Base-by-base conservation (phyloP, 2,888 invertebrate species). In the Cosmorhoe ocellata region DNA sequence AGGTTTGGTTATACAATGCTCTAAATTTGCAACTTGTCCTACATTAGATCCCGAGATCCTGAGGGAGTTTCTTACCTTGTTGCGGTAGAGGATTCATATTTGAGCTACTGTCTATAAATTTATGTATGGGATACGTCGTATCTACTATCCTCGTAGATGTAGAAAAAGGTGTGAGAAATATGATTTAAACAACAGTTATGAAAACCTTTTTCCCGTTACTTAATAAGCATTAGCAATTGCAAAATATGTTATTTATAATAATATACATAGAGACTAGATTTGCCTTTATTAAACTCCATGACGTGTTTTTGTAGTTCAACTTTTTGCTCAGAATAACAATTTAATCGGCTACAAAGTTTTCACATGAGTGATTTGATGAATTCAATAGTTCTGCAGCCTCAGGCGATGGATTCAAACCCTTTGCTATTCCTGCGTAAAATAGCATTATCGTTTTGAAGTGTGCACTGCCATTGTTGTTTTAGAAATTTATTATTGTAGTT, bases 31-130 rank as follows among this genome's bases (percentile, higher is more conserved):
- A 49, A 58, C 60, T 61, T 63, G 63, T 65, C 64, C 63, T 74
- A 77, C 74, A 77, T 79, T 77, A 76, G 72, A 79, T 78, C 71
- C 71, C 69, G 72, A 79, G 84, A 85, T 88, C 88, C 88, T 84
- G 61, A 80, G 88, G 89, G 87, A 87, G 84, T 84, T 84, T 86
- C 87, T 87, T 86, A 81, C 83, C 81, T 84, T 84, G 86, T 85
- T 87, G 81, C 76, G 85, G 84, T 78, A 74, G 80, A 69, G 80
- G 83, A 86, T 85, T 88, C 87, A 86, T 85, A 86, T 89, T 85
- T 83, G 81, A 84, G 81, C 78, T 78, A 71, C 79, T 79, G 77
- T 74, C 72, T 79, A 69, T 77, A 69, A 76, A 79, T 82, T 79
- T 80, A 82, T 82, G 77, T 67, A 69, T 71, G 68, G 61, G 57